Evolutionary conservation across 30 jellyfish, hydroid and myxozoan genomes (phyloP), one percentile per base, ranked within the genome.

Genomic region (Catostylus mosaicus): DNA sequence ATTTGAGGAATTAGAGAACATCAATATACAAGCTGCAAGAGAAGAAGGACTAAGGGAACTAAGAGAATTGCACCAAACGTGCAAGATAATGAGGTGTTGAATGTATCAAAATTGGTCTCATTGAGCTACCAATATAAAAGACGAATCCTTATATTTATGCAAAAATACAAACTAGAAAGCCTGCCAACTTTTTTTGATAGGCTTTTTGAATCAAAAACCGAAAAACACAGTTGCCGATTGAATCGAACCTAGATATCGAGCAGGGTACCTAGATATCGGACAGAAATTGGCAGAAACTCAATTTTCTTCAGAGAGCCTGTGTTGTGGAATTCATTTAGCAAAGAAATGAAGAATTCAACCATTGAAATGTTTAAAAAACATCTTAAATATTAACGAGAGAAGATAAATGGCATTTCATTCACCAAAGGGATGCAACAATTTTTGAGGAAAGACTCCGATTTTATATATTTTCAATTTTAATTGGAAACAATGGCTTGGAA

Each of bases 351-450:
- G 80, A 67, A 67, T 32, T 67, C 62, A 38, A 32, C 80, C 63
- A 67, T 67, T 32, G 63, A 35, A 67, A 67, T 32, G 27, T 67
- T 31, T 67, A 67, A 50, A 50, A 48, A 75, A 52, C 86, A 77
- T 54, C 67, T 57, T 77, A 36, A 59, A 56, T 60, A 77, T 54
- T 78, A 77, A 77, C 78, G 88, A 54, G 59, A 57, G 88, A 77
- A 56, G 88, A 77, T 32, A 77, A 77, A 77, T 77, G 78, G 78
- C 43, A 77, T 70, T 36, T 31, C 78, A 57, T 77, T 77, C 32
- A 77, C 75, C 60, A 75, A 52, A 75, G 86, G 86, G 33, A 56
- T 61, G 86, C 76, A 62, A 52, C 75, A 75, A 50, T 48, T 48
- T 48, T 48, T 48, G 20, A 9, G 20, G 63, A 48, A 48, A 48